Evolutionary conservation across 2,888 invertebrate genomes (phyloP).

Genomic region (Gymnoscelis rufifasciata): DNA sequence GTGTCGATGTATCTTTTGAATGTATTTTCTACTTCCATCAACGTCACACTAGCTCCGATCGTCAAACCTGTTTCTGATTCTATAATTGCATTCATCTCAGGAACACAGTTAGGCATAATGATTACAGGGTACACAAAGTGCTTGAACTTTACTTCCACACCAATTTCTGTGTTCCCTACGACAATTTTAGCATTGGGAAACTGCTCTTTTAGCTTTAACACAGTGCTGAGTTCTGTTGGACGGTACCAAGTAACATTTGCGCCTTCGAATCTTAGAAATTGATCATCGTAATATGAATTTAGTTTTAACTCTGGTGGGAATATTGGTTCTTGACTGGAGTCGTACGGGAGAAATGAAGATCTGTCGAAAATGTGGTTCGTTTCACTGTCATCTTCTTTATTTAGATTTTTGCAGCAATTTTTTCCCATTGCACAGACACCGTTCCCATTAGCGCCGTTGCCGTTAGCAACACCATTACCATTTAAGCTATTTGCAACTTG

Average conservation of each 20-base stretch:
- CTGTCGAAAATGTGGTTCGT: constrained; percentile 78
- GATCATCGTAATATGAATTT: constrained; percentile 77
- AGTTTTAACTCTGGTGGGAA: constrained; percentile 89
- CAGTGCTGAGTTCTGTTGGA: constrained; percentile 79
- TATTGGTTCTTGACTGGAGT: constrained; percentile 88
- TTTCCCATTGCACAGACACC: constrained; percentile 80
- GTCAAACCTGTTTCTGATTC: constrained; percentile 80
- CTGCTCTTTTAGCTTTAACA: constrained; percentile 82
- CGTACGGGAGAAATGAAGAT: constrained; percentile 82
- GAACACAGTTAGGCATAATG: constrained; percentile 91
- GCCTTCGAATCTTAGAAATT: constrained; percentile 71
- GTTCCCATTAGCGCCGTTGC: constrained; percentile 28
- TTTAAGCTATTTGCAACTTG: constrained; percentile 42
- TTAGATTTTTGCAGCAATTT: constrained; percentile 81
- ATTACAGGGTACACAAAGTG: constrained; percentile 85
- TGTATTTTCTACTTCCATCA: constrained; percentile 85
- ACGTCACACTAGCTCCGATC: constrained; percentile 90
- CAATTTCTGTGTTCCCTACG: constrained; percentile 91
- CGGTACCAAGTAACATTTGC: constrained; percentile 83
- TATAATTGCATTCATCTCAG: constrained; percentile 83
- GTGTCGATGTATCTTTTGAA: constrained; percentile 80
- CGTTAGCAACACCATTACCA: constrained; percentile 30
- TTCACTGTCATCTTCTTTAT: constrained; percentile 59
- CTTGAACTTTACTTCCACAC: constrained; percentile 91
- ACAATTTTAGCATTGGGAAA: constrained; percentile 86